phyloP scores from a whole-genome alignment of 2,888 invertebrate genomes.

The Pimpla rufipes region DNA sequence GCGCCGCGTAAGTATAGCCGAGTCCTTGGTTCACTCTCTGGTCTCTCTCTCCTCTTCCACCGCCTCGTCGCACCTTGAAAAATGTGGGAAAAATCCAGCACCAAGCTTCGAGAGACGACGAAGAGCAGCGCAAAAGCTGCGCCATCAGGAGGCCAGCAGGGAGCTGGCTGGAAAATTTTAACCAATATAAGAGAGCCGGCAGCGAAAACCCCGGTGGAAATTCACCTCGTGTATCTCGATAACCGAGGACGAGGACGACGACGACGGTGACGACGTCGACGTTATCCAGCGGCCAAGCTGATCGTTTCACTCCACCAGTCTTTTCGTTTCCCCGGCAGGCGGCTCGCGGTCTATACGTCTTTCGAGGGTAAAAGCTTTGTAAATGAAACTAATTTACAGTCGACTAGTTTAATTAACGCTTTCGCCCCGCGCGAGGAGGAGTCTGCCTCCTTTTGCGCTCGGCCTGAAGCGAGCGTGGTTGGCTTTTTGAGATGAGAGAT shows the following conservation, averaged over 20 bases:
- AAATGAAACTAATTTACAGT: conserved; percentile 50
- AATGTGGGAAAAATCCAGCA: conserved; percentile 62
- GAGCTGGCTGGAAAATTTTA: conserved; percentile 60
- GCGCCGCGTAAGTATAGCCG: conserved; percentile 52
- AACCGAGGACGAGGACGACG: conserved; percentile 47
- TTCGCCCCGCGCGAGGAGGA: conserved; percentile 8
- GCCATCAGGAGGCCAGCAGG: conserved; percentile 29
- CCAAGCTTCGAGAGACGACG: conserved; percentile 43
- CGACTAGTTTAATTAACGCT: conserved; percentile 50
- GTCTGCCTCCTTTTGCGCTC: neutral
- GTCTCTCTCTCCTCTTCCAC: neutral
- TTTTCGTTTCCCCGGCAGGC: neutral
- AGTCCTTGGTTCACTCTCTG: conserved; percentile 64
- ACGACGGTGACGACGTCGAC: conserved; percentile 32
- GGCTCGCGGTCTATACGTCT: conserved; percentile 4
- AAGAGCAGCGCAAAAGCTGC: neutral
- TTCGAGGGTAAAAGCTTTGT: conserved; percentile 23
- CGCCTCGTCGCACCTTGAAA: conserved; percentile 48
- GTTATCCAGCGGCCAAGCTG: conserved; percentile 59
- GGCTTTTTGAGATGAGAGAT: neutral
- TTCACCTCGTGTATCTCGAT: conserved; percentile 64
- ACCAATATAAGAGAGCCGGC: conserved; percentile 44
- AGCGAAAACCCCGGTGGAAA: conserved; percentile 52
- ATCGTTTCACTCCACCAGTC: conserved; percentile 13
- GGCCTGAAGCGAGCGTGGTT: too few relatives aligned